A percentile compares a stretch with the other conserved stretches of the same genome.
These are phyloP conservation scores for Acanthacorydalis orientalis DNA, from an alignment of 2,888 invertebrate genomes.

Conservation along the genomic window DNA sequence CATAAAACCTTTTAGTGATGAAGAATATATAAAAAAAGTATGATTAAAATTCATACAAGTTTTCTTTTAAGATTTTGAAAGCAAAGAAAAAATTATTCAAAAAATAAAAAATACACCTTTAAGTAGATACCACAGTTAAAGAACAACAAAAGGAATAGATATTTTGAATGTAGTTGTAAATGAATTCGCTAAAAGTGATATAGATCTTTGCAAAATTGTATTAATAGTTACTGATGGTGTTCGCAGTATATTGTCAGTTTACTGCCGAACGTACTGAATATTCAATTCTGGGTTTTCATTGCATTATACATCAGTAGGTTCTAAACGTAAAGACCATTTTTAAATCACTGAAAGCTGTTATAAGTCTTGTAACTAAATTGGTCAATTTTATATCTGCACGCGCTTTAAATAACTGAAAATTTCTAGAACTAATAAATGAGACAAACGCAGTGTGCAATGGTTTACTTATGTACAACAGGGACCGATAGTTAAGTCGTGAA, in stretches of 20 bases:
- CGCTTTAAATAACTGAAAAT: neutral
- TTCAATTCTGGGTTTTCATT: neutral
- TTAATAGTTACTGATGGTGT: neutral
- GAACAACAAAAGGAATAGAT: constrained; percentile 2
- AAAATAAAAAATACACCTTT: constrained; percentile 11
- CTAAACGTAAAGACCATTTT: neutral
- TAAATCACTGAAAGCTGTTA: neutral
- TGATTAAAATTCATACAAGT: constrained; percentile 4
- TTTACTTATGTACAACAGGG: neutral
- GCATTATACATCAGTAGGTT: neutral
- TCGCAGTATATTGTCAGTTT: neutral
- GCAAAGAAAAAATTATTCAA: constrained; percentile 9
- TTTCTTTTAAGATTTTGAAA: constrained; percentile 9
- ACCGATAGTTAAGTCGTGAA: neutral
- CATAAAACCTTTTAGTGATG: constrained; percentile 5
- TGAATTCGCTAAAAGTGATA: neutral
- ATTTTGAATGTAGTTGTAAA: neutral
- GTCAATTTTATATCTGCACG: too few relatives aligned
- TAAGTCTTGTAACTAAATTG: too few relatives aligned
- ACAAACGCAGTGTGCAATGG: neutral
- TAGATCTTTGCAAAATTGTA: neutral
- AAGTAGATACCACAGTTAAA: constrained; percentile 11
- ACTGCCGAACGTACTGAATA: neutral
- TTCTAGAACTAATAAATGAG: neutral
- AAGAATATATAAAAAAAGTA: neutral